phyloP scores from a whole-genome alignment of 2,113 vertebrate species.

The Beaufortia kweichowensis region DNA sequence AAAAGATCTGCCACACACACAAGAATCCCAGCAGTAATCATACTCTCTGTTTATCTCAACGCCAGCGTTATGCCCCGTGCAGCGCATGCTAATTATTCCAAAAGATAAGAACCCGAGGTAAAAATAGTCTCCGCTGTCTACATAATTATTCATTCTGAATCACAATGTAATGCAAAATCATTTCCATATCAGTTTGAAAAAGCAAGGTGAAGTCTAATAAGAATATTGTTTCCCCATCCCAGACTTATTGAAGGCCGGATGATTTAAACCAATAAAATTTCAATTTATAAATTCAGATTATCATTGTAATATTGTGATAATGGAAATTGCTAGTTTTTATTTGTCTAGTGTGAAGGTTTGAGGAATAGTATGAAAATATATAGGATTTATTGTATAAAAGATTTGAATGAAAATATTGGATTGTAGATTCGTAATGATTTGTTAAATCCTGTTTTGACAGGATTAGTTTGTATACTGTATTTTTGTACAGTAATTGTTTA shows the following conservation, averaged over 20 bases:
- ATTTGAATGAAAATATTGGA: too few species aligned
- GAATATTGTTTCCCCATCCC: background rate
- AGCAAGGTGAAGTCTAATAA: background rate
- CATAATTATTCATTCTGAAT: slow-evolving; percentile 39
- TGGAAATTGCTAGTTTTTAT: too few species aligned
- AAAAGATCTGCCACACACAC: slow-evolving; percentile 44
- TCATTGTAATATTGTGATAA: too few species aligned
- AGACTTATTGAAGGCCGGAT: background rate
- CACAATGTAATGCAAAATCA: slow-evolving; percentile 30
- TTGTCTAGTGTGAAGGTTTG: too few species aligned
- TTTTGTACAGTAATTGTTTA: too few species aligned
- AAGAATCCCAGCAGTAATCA: slow-evolving; percentile 37
- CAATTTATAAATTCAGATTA: too few species aligned
- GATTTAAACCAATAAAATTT: background rate
- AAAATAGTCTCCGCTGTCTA: slow-evolving; percentile 44
- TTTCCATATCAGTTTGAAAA: background rate
- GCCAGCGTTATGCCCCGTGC: slow-evolving; percentile 28
- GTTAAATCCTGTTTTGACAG: too few species aligned
- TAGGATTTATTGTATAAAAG: too few species aligned
- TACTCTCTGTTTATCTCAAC: slow-evolving; percentile 48
- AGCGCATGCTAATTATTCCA: slow-evolving; percentile 43
- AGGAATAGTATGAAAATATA: too few species aligned
- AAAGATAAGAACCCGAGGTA: slow-evolving; percentile 38
- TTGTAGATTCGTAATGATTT: too few species aligned
- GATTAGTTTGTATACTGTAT: too few species aligned